These are phyloP conservation scores for Xanthorhoe designata DNA, from an alignment of 2,888 invertebrate species.

Conservation along the genomic window DNA sequence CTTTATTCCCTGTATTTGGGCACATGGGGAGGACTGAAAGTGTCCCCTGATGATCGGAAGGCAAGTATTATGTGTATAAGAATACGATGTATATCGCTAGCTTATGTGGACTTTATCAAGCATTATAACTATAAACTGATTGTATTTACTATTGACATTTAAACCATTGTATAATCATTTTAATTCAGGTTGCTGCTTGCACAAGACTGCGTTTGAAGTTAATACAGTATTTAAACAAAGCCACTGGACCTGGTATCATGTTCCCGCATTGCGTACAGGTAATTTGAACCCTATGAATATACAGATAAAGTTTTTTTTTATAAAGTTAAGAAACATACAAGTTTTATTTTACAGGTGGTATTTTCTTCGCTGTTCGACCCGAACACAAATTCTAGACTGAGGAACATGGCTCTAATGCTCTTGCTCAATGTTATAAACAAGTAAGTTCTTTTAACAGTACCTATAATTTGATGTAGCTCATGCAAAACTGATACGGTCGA, in stretches of 20 bases:
- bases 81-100: no score
- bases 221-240: constrained; percentile 92
- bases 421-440: constrained; percentile 92
- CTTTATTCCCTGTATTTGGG: constrained; percentile 93
- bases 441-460: constrained; percentile 78
- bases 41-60: constrained; percentile 89
- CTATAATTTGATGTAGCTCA: no score
- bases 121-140: no score
- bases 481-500: no score
- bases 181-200: constrained; percentile 88
- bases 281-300: constrained; percentile 25
- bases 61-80: constrained; percentile 52
- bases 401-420: constrained; percentile 92
- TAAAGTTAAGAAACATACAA: neutral
- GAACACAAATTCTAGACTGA: constrained; percentile 93
- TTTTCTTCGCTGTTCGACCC: constrained; percentile 95
- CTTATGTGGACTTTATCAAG: no score
- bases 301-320: no score
- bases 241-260: constrained; percentile 89
- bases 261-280: constrained; percentile 94
- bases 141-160: neutral
- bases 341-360: constrained; percentile 85
- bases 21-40: constrained; percentile 85
- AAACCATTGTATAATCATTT: neutral
- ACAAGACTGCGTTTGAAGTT: constrained; percentile 94